Conservation (phyloP, 2,797 vertebrate genomes). For the Myripristis jacobus region DNA sequence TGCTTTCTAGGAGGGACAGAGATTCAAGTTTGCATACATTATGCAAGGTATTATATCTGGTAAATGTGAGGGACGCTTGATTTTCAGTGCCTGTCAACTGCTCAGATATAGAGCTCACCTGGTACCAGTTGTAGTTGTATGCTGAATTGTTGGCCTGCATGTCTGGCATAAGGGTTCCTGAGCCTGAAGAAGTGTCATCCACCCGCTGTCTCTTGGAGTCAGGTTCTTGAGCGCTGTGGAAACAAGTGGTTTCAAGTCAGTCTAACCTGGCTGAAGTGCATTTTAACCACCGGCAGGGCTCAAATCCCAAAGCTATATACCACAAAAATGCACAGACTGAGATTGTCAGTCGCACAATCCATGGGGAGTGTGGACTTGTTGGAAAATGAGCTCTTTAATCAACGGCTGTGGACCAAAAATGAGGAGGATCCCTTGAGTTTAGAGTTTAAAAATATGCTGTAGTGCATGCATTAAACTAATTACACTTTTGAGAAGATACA, state of each 20-base stretch:
- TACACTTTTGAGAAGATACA: too few species aligned
- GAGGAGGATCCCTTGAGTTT: too few species aligned
- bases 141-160: conserved; percentile 89
- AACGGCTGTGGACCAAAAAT: too few species aligned
- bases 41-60: neutral
- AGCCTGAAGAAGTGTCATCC: conserved; percentile 82
- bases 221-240: conserved; percentile 89
- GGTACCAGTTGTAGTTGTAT: conserved; percentile 99
- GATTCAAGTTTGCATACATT: neutral
- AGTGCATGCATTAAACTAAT: too few species aligned
- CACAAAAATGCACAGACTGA: too few species aligned
- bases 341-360: too few species aligned
- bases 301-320: too few species aligned
- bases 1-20: neutral
- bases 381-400: too few species aligned
- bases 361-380: too few species aligned
- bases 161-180: conserved; percentile 86
- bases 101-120: conserved; percentile 81
- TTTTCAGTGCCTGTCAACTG: neutral
- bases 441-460: too few species aligned
- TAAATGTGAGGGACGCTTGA: neutral
- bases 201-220: conserved; percentile 92
- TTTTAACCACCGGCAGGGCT: too few species aligned
- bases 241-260: neutral
- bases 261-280: neutral